Conservation (phyloP, 2,797 vertebrate genomes). For the Odontamblyopus rebecca region DNA sequence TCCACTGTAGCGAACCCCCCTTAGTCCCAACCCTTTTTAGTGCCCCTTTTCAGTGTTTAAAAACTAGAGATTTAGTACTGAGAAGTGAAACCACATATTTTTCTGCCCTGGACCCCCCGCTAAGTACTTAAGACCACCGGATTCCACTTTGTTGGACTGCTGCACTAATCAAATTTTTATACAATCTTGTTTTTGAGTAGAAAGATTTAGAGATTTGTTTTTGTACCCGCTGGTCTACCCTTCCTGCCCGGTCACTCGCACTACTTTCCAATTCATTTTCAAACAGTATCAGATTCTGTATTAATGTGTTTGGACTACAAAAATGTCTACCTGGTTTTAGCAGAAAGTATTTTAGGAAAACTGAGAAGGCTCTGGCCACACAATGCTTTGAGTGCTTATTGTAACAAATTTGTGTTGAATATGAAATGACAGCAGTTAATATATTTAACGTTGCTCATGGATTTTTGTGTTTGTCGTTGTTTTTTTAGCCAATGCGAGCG, state of each 20-base stretch:
- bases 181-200: slow-evolving; percentile 37
- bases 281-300: slow-evolving; percentile 54
- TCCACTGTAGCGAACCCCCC: neutral
- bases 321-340: slow-evolving; percentile 29
- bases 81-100: slow-evolving; percentile 17
- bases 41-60: slow-evolving; percentile 11
- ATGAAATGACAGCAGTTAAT: neutral
- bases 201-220: slow-evolving; percentile 44
- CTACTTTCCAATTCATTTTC: slow-evolving; percentile 47
- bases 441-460: slow-evolving; percentile 18
- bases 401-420: neutral
- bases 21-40: neutral
- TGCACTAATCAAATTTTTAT: slow-evolving; percentile 46
- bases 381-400: slow-evolving; percentile 6
- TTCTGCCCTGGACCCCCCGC: slow-evolving; percentile 24
- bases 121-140: slow-evolving; percentile 13
- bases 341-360: slow-evolving; percentile 23
- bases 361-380: slow-evolving; percentile 14
- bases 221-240: slow-evolving; percentile 33
- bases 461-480: slow-evolving; percentile 28
- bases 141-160: slow-evolving; percentile 27
- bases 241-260: slow-evolving; percentile 35
- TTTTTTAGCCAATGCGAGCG: slow-evolving; percentile 87
- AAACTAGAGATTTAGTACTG: slow-evolving; percentile 19
- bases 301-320: slow-evolving; percentile 55